Base-by-base conservation (phyloP, 2,888 invertebrate genomes). In the Drosophila mayaguana region DNA sequence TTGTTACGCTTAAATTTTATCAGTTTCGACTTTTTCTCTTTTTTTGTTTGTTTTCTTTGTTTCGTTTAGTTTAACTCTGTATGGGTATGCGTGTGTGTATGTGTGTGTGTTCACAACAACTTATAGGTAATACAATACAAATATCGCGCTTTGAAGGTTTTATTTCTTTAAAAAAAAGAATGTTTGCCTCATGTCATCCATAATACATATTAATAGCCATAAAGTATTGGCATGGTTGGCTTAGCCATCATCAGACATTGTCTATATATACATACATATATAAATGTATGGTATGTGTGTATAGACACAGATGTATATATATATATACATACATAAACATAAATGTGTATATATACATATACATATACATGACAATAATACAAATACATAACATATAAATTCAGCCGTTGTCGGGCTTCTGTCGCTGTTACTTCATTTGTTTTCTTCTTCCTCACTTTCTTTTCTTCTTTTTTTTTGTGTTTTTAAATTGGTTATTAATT, bases 111-210 rank as follows among this genome's bases (percentile, higher is more conserved):
- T 71, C 81, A 82, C 88, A 85, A 81, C 81, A 83, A 83, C 83
- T 88, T 86, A 83, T 83, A 80, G 86, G 72, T 85, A 83, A 86
- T 83, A 86, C 89, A 88, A 83, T 86, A 83, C 83, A 83, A 83
- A 83, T 86, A 88, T 86, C 83, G 83, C 87, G 76, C 71, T 80
- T 72, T 83, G 73, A 74, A 84, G 80, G 65, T 80, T 87, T 83
- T 72, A 68, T 77, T 87, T 83, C 78, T 78, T 80, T 63, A 83
- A 83, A 85, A 78, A 78, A 87, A 78, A 85, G 88, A 90, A 90
- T 88, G 85, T 91, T 77, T 91, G 91, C 91, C 92, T 91, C 91
- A 92, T 91, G 65, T 91, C 92, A 92, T 92, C 92, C 91, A 91
- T 92, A 91, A 83, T 87, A 89, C 83, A 83, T 83, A 70, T 67